Evolutionary conservation across 1,140 invertebrate species (phyloP).

Genomic region (Teleopsis dalmanni): DNA sequence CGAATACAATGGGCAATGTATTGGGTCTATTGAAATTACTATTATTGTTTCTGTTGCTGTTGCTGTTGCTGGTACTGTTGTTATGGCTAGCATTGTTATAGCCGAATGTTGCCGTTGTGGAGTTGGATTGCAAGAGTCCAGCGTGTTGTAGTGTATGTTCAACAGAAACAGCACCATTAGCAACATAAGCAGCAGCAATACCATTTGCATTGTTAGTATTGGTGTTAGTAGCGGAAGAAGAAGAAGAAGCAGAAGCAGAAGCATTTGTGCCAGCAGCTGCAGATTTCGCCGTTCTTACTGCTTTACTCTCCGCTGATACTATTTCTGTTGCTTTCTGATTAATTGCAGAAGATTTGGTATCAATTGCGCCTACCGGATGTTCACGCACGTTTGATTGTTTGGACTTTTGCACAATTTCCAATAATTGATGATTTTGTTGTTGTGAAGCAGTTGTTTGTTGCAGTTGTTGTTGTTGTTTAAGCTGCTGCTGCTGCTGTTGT

Average conservation of each 20-base stretch:
- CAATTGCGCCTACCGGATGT: conserved; percentile 12
- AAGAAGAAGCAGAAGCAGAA: background rate
- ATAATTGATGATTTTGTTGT: no score
- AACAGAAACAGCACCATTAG: conserved; percentile 6
- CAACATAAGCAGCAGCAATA: conserved; percentile 1
- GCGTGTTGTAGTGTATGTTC: conserved; percentile 13
- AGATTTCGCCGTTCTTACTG: background rate
- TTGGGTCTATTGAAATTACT: conserved; percentile 1
- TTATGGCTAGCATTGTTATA: background rate
- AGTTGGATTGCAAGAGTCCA: conserved; percentile 5
- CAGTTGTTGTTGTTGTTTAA: conserved; percentile 4
- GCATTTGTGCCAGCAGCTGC: background rate
- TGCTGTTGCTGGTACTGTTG: background rate
- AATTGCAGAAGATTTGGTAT: background rate
- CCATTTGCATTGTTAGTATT: background rate
- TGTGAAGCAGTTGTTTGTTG: background rate
- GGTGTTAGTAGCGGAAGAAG: background rate
- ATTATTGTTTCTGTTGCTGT: conserved; percentile 4
- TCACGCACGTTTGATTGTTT: conserved; percentile 6
- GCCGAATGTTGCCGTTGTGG: background rate
- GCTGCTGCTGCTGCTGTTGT: background rate
- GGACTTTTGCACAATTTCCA: background rate
- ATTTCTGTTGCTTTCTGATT: background rate
- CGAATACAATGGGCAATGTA: conserved; percentile 16
- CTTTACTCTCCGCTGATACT: background rate